Percentiles rank a stretch among this genome's conserved stretches.
phyloP scores from a whole-genome alignment of 2,797 vertebrate genomes.

The Amblyopsis hoosieri region DNA sequence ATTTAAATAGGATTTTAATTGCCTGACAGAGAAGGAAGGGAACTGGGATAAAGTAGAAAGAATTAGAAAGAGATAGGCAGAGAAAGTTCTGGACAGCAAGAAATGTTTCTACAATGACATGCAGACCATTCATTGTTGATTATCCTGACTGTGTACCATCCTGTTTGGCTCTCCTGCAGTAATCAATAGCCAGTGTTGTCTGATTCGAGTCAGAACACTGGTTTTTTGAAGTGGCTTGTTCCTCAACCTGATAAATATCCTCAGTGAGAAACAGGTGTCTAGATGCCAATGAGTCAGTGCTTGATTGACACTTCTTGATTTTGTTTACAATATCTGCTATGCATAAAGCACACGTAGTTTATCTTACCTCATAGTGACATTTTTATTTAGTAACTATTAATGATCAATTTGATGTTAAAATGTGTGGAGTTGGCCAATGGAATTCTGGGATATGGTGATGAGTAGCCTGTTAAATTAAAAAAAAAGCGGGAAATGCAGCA shows the following conservation, averaged over 20 bases:
- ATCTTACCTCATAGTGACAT: no score
- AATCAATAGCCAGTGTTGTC: slow-evolving; percentile 58
- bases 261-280: slow-evolving; percentile 32
- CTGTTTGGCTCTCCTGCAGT: slow-evolving; percentile 43
- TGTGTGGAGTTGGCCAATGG: no score
- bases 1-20: slow-evolving; percentile 60
- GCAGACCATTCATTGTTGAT: slow-evolving; percentile 60
- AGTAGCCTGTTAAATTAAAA: no score
- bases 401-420: no score
- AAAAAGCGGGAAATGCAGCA: no score
- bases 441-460: no score
- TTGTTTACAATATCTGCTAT: no score
- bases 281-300: background rate
- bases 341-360: no score
- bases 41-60: background rate
- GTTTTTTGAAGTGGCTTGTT: slow-evolving; percentile 51
- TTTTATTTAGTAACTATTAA: no score
- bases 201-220: slow-evolving; percentile 57
- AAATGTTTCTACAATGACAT: slow-evolving; percentile 29
- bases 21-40: slow-evolving; percentile 36
- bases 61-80: slow-evolving; percentile 7
- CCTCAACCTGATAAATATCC: slow-evolving; percentile 53
- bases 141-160: slow-evolving; percentile 59
- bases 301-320: no score
- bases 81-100: slow-evolving; percentile 6